A percentile compares a stretch with the other conserved stretches of the same genome.
phyloP scores from a whole-genome alignment of 92 coral and sea anemone species.

The Paramuricea clavata region DNA sequence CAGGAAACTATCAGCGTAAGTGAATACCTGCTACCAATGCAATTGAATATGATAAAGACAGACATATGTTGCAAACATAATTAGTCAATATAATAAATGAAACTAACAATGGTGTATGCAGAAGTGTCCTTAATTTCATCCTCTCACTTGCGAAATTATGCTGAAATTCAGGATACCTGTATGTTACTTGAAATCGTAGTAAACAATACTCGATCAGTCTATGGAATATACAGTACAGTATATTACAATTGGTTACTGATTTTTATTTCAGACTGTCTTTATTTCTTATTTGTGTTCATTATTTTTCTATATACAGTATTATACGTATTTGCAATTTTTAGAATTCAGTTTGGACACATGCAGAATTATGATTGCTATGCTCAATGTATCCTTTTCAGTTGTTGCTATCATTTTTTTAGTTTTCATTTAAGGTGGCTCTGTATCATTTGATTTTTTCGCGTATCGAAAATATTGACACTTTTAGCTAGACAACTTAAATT shows the following conservation, averaged over 20 bases:
- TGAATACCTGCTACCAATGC: neutral
- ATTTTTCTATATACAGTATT: neutral
- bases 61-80: neutral
- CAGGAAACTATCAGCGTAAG: conserved; percentile 94
- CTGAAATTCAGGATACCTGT: neutral
- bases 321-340: conserved; percentile 27
- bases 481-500: no score
- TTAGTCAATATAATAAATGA: no score
- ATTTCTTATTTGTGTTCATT: neutral
- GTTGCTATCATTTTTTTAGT: neutral
- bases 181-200: conserved; percentile 4
- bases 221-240: no score
- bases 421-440: neutral
- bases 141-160: neutral
- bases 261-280: neutral
- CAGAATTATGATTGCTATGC: conserved; percentile 97
- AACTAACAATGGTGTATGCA: no score
- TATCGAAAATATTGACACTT: no score
- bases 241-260: no score
- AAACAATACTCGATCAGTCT: no score
- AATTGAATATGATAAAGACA: neutral
- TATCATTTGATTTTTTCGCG: no score
- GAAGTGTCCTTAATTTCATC: no score
- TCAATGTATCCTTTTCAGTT: conserved; percentile 92
- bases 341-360: conserved; percentile 96